Percentiles rank a stretch among this genome's conserved stretches.
These are phyloP conservation scores for Nesidiocoris tenuis DNA, from an alignment of 2,888 invertebrate species.

Conservation along the genomic window DNA sequence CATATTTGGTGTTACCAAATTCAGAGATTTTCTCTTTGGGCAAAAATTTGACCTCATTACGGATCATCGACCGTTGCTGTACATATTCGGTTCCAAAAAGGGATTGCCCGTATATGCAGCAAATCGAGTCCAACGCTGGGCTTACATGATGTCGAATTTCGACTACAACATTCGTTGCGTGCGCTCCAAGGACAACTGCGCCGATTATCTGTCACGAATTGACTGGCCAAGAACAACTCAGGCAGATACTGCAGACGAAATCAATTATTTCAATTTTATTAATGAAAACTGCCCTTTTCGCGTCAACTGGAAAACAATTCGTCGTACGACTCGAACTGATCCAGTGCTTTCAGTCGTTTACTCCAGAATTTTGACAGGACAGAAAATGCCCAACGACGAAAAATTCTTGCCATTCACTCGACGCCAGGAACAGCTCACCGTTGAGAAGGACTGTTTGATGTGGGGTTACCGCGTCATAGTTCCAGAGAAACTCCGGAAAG, in stretches of 20 bases:
- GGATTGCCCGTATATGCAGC: background rate
- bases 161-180: conserved; percentile 26
- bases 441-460: conserved; percentile 38
- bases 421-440: conserved; percentile 14
- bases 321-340: conserved; percentile 37
- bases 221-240: background rate
- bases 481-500: conserved; percentile 2
- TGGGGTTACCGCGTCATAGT: conserved; percentile 43
- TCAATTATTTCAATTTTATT: conserved; percentile 19
- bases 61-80: background rate
- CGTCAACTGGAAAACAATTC: conserved; percentile 53
- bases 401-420: conserved; percentile 13
- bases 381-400: conserved; percentile 1
- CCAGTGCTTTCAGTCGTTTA: conserved; percentile 9
- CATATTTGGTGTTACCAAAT: background rate
- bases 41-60: background rate
- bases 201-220: conserved; percentile 37
- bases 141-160: conserved; percentile 18
- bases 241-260: background rate
- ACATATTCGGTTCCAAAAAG: background rate
- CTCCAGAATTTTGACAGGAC: background rate
- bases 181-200: conserved; percentile 25
- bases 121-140: conserved; percentile 7
- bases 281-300: conserved; percentile 48
- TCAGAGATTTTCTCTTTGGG: background rate